Evolutionary conservation across 2,888 invertebrate genomes (phyloP), one percentile per base, ranked within the genome.

Genomic region (Microctonus hyperodae): DNA sequence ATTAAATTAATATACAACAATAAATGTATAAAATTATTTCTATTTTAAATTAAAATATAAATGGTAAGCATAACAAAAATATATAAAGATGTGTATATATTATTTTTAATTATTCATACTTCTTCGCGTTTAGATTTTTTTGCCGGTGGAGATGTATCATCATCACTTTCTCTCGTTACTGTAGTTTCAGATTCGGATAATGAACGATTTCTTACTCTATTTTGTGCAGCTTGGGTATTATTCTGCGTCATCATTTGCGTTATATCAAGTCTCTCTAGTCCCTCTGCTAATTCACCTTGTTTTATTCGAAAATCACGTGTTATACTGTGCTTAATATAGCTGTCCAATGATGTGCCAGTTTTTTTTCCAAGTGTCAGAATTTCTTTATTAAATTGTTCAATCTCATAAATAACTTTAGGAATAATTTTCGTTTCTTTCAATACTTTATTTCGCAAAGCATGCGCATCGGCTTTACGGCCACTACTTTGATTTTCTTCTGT

Each of bases 271-370:
- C 83, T 83, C 59, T 87, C 86, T 55, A 90, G 84, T 25, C 86
- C 86, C 70, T 89, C 86, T 68, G 86, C 85, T 28, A 90, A 72
- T 65, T 87, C 83, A 0, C 86, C 83, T 5, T 85, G 86, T 66
- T 87, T 87, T 69, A 90, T 88, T 68, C 89, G 85, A 79, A 90
- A 91, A 83, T 90, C 91, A 57, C 91, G 85, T 0, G 89, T 88
- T 0, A 87, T 87, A 10, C 90, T 90, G 75, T 88, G 83, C 0
- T 90, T 89, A 13, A 90, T 77, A 73, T 88, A 89, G 72, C 86
- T 87, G 0, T 79, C 76, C 57, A 85, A 72, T 10, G 80, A 77
- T 33, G 81, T 64, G 80, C 88, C 87, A 1, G 88, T 88, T 74
- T 88, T 90, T 63, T 86, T 88, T 0, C 87, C 86, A n/a, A 91